A percentile compares a stretch with the other conserved stretches of the same genome.
phyloP scores from a whole-genome alignment of 2,113 vertebrate species.

The Anthoscopus minutus region DNA sequence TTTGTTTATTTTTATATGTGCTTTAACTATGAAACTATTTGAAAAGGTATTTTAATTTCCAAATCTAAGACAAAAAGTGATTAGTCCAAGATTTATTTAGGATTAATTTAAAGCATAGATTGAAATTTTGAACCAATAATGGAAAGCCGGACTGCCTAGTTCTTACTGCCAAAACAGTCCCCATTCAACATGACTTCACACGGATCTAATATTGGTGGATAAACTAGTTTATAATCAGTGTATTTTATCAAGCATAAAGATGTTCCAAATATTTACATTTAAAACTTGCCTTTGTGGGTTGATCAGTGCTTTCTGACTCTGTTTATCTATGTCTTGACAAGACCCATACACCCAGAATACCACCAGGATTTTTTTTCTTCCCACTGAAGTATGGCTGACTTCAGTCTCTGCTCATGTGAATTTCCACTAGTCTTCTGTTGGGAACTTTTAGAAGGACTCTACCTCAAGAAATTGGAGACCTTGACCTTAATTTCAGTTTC shows the following conservation, averaged over 20 bases:
- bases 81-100: background rate
- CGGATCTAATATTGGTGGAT: background rate
- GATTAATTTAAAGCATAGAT: background rate
- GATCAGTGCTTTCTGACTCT: background rate
- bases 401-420: background rate
- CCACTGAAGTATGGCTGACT: background rate
- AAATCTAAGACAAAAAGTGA: background rate
- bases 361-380: background rate
- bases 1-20: background rate
- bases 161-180: background rate
- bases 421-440: background rate
- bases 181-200: background rate
- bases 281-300: background rate
- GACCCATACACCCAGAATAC: no score
- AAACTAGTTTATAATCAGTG: background rate
- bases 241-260: background rate
- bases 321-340: background rate
- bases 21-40: background rate
- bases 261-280: background rate
- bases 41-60: background rate
- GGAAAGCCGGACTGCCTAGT: background rate
- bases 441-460: background rate
- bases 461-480: background rate
- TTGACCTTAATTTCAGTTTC: background rate
- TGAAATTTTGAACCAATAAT: background rate